Evolutionary conservation across 2,113 vertebrate species (phyloP).

Genomic region (Heterotis niloticus): DNA sequence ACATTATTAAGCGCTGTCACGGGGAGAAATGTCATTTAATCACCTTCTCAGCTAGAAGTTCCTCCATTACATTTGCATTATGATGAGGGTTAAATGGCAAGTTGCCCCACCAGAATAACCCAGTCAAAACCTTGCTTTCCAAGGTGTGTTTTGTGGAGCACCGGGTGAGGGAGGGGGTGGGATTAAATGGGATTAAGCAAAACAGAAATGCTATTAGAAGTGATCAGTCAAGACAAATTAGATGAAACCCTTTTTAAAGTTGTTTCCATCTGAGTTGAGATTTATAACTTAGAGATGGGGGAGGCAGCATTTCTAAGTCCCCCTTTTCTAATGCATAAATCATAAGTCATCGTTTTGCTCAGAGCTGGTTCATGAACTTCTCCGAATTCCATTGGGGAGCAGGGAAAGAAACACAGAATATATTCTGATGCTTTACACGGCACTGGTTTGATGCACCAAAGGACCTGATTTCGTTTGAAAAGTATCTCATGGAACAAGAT

Average conservation of each 20-base stretch:
- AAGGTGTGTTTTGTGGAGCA: not conserved
- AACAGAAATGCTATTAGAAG: conserved; percentile 23
- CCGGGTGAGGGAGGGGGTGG: not conserved
- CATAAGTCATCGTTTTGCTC: conserved; percentile 18
- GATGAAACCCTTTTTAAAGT: not conserved
- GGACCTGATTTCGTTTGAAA: conserved; percentile 21
- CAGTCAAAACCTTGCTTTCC: conserved; percentile 10
- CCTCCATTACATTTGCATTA: conserved; percentile 14
- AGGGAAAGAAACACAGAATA: not conserved
- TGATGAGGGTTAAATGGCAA: conserved; percentile 24
- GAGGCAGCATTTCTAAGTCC: conserved; percentile 14
- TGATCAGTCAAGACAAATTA: conserved; percentile 16
- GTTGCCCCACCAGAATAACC: conserved; percentile 18
- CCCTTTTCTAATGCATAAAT: conserved; percentile 27
- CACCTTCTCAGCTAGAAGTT: conserved; percentile 5
- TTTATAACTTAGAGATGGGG: not conserved
- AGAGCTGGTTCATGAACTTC: conserved; percentile 20
- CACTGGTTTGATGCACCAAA: not conserved
- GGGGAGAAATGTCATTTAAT: conserved; percentile 24
- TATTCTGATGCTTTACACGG: conserved; percentile 29
- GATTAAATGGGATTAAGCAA: conserved; percentile 26
- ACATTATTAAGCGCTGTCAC: conserved; percentile 14
- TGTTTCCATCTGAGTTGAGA: conserved; percentile 16
- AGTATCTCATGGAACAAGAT: conserved; percentile 9
- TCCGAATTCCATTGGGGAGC: conserved; percentile 15